Evolutionary conservation across 53 echinoderm and acorn worm species (phyloP).

Genomic region (Henricia sp.): DNA sequence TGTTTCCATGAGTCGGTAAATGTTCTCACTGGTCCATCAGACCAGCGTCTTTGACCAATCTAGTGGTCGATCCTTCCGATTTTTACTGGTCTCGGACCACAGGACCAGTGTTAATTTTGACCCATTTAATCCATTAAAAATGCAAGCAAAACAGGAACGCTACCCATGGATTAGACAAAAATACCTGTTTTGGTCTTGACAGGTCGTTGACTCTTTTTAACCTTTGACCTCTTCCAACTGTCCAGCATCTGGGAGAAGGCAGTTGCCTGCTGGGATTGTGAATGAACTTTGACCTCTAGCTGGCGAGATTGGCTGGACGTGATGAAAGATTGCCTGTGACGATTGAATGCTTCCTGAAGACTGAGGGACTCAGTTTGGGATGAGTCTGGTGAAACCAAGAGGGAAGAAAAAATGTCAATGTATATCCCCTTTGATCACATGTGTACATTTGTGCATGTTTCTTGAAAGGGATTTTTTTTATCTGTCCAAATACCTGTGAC

Average conservation of each 20-base stretch:
- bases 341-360: conserved; percentile 63
- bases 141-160: too few species aligned
- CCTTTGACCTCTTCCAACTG: conserved; percentile 73
- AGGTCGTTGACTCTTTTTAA: conserved; percentile 5
- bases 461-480: too few species aligned
- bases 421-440: too few species aligned
- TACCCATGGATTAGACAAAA: not conserved
- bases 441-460: too few species aligned
- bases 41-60: too few species aligned
- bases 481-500: too few species aligned
- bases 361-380: conserved; percentile 6
- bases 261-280: conserved; percentile 65
- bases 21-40: too few species aligned
- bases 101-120: too few species aligned
- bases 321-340: conserved; percentile 80
- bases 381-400: not conserved
- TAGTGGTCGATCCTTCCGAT: not conserved
- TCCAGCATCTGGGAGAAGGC: conserved; percentile 79
- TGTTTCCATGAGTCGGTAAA: too few species aligned
- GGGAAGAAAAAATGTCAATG: not conserved
- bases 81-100: too few species aligned
- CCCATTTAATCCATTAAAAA: not conserved
- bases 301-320: conserved; percentile 69
- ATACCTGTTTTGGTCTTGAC: conserved; percentile 19
- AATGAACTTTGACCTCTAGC: conserved; percentile 76